These are phyloP conservation scores for Ctenopoma kingsleyae DNA, from an alignment of 2,797 vertebrate genomes.

Conservation along the genomic window DNA sequence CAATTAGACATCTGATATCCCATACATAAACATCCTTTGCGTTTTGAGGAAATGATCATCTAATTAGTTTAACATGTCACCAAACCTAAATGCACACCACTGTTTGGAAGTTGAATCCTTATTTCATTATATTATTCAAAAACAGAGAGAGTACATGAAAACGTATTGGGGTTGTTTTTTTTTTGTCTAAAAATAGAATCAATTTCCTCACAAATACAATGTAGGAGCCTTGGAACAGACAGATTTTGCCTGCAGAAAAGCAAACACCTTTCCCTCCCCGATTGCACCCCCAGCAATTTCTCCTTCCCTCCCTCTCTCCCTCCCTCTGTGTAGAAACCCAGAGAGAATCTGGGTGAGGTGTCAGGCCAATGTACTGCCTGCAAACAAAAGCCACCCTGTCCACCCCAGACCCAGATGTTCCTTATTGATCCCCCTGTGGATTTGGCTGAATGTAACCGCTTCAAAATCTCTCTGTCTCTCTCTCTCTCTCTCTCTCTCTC, in stretches of 20 bases:
- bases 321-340: constrained; percentile 63
- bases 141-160: constrained; percentile 4
- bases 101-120: neutral
- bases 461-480: constrained; percentile 51
- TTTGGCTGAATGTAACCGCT: constrained; percentile 81
- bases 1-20: neutral
- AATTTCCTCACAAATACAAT: constrained; percentile 23
- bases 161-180: neutral
- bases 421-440: constrained; percentile 80
- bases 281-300: constrained; percentile 54
- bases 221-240: constrained; percentile 36
- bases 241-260: constrained; percentile 64
- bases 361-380: constrained; percentile 73
- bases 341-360: constrained; percentile 75
- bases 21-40: neutral
- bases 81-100: neutral
- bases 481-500: constrained; percentile 47
- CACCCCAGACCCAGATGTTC: constrained; percentile 83
- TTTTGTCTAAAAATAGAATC: constrained; percentile 15
- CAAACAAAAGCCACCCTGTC: constrained; percentile 81
- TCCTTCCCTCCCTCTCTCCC: constrained; percentile 24
- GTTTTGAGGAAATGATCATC: neutral
- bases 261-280: constrained; percentile 66
- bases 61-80: neutral
- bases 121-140: neutral